phyloP scores from a whole-genome alignment of 2,797 vertebrate species.

The Numenius phaeopus region DNA sequence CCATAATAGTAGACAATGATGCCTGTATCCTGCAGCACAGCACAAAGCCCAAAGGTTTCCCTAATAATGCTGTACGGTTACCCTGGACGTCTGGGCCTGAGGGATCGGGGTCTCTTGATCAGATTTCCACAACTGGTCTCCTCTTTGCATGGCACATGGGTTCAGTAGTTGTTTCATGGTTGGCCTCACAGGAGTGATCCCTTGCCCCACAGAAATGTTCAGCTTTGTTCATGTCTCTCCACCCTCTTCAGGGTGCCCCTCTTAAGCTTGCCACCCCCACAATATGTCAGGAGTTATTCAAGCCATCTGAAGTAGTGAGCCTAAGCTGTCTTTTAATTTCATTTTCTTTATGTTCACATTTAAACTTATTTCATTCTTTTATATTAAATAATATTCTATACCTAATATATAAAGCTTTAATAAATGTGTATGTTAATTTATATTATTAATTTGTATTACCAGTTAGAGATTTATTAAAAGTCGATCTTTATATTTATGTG shows the following conservation, averaged over 20 bases:
- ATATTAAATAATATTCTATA: not conserved
- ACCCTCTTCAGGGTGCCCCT: not conserved
- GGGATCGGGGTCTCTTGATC: fast-evolving
- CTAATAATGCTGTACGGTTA: not conserved
- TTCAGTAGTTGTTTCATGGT: not conserved
- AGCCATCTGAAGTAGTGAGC: not conserved
- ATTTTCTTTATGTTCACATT: not conserved
- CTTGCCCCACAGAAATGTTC: not conserved
- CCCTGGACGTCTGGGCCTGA: not conserved
- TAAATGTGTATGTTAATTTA: no score
- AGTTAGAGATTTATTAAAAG: not conserved
- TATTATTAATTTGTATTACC: not conserved
- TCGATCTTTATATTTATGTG: not conserved
- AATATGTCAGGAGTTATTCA: not conserved
- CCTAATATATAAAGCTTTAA: not conserved
- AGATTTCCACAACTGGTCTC: not conserved
- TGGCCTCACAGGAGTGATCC: not conserved
- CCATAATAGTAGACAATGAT: not conserved
- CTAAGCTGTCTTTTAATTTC: not conserved
- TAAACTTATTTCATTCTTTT: not conserved
- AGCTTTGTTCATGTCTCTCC: not conserved
- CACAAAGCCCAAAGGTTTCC: not conserved
- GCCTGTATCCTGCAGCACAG: not conserved
- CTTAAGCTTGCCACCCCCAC: not conserved
- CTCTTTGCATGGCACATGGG: not conserved